Percentiles rank a stretch among this genome's conserved stretches.
Conservation (phyloP, 2,113 vertebrate species). For the Callipepla squamata region DNA sequence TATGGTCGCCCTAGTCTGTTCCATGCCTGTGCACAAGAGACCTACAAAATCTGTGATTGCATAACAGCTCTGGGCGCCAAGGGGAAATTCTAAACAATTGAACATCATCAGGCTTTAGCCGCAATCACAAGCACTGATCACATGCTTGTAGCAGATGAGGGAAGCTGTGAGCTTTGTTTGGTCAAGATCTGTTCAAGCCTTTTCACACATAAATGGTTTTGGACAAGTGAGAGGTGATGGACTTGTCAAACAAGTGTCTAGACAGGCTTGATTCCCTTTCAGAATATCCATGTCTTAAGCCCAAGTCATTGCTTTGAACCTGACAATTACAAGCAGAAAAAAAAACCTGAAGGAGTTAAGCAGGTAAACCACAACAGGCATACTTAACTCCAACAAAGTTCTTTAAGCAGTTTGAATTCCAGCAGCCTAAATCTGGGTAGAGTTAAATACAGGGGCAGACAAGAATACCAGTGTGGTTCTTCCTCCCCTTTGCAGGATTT, state of each 20-base stretch:
- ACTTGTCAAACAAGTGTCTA: constrained; percentile 66
- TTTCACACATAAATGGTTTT: constrained; percentile 56
- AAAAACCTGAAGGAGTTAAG: neutral
- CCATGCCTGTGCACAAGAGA: neutral
- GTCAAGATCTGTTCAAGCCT: constrained; percentile 3
- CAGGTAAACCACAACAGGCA: neutral
- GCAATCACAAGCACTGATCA: constrained; percentile 53
- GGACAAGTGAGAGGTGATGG: constrained; percentile 47
- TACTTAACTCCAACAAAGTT: neutral
- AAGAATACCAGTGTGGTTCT: neutral
- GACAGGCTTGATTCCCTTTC: constrained; percentile 58
- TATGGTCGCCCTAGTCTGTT: neutral
- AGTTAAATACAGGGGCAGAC: neutral
- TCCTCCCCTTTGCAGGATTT: neutral
- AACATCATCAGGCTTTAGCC: constrained; percentile 51
- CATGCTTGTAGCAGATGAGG: constrained; percentile 47
- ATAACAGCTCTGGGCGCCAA: constrained; percentile 45
- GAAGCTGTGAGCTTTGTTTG: neutral
- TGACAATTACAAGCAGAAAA: constrained; percentile 14
- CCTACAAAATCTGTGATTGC: constrained; percentile 37
- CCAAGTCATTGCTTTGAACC: constrained; percentile 6
- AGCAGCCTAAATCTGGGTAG: neutral
- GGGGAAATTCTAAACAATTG: constrained; percentile 56
- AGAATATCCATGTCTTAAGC: constrained; percentile 34
- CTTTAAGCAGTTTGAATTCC: neutral